Percentiles rank a stretch among this genome's conserved stretches.
Evolutionary conservation across 2,888 invertebrate species (phyloP).

Genomic region (Cephalotes varians): DNA sequence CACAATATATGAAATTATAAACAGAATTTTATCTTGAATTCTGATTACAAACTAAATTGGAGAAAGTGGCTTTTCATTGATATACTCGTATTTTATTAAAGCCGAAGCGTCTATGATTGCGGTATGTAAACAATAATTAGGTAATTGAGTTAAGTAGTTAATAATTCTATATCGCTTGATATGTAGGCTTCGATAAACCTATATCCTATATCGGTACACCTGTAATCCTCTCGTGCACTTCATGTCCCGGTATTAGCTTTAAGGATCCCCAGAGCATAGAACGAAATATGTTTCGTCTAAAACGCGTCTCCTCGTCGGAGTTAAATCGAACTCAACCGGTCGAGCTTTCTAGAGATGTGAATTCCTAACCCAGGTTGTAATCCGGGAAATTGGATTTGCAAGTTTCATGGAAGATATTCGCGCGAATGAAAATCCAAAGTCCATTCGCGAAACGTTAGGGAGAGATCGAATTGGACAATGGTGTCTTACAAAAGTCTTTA

Average conservation of each 20-base stretch:
- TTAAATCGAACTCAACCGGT: constrained; percentile 50
- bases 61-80: background rate
- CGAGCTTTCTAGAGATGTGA: constrained; percentile 18
- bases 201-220: no score
- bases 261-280: constrained; percentile 34
- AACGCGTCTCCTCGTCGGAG: constrained; percentile 42
- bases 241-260: constrained; percentile 24
- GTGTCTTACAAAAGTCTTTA: constrained; percentile 1
- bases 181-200: background rate
- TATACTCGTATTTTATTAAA: background rate
- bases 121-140: background rate
- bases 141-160: constrained; percentile 13
- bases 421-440: constrained; percentile 39
- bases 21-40: background rate
- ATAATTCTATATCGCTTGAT: constrained; percentile 10
- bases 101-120: background rate
- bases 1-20: background rate
- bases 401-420: constrained; percentile 60
- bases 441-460: background rate
- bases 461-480: background rate
- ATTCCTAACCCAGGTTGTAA: constrained; percentile 42
- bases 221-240: background rate
- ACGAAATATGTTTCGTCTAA: constrained; percentile 51
- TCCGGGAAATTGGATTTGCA: constrained; percentile 64
- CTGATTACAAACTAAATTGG: background rate